Evolutionary conservation across 2,888 invertebrate species (phyloP).

Genomic region (Aphodius sticticus): DNA sequence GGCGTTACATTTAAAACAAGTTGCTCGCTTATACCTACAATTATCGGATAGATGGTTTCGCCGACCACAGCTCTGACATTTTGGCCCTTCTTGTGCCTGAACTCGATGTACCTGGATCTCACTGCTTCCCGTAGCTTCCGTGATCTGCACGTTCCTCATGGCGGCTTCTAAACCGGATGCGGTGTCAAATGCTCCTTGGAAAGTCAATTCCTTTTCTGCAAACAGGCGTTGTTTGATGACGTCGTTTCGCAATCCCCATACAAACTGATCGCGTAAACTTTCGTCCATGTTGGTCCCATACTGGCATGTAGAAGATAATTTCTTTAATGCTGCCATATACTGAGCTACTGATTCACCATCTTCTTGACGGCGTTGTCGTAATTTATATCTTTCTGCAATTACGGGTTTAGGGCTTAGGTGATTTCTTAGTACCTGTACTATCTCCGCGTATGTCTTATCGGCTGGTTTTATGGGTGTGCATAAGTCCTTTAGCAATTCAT

Average conservation of each 20-base stretch:
- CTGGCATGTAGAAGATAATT: constrained; percentile 4
- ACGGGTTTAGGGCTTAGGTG: not conserved
- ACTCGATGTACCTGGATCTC: too few relatives aligned
- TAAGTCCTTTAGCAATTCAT: constrained; percentile 37
- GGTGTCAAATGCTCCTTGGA: not conserved
- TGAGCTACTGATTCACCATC: not conserved
- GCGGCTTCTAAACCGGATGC: too few relatives aligned
- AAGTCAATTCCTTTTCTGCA: not conserved
- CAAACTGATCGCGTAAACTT: not conserved
- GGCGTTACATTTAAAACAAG: too few relatives aligned
- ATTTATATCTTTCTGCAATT: constrained; percentile 8
- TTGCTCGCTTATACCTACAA: too few relatives aligned
- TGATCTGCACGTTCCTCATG: too few relatives aligned
- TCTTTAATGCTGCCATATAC: constrained; percentile 5
- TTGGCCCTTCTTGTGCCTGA: too few relatives aligned
- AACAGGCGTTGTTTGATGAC: constrained; percentile 13
- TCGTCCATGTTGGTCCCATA: constrained; percentile 5
- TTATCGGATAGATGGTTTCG: too few relatives aligned
- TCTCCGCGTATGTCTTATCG: constrained; percentile 14
- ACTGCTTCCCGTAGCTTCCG: too few relatives aligned
- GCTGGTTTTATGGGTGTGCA: constrained; percentile 39
- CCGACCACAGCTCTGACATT: too few relatives aligned
- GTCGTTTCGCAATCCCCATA: not conserved
- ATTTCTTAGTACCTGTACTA: not conserved
- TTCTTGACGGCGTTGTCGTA: constrained; percentile 7